phyloP scores from a whole-genome alignment of 30 jellyfish, hydroid and myxozoan genomes.

The Aurelia sp. region DNA sequence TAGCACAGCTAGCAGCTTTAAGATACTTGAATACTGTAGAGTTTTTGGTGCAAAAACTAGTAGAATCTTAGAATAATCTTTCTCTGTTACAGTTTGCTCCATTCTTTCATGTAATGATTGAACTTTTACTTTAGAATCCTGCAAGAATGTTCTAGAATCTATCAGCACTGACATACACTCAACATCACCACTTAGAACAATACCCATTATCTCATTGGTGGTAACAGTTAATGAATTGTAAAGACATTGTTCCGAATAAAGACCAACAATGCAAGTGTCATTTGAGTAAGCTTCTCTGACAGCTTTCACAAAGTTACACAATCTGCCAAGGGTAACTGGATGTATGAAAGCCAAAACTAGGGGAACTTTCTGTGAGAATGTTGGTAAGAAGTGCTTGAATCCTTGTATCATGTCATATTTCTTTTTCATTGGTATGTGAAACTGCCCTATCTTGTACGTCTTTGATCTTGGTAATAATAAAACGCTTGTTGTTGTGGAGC shows the following conservation, averaged over 20 bases:
- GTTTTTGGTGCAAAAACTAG: constrained; percentile 15
- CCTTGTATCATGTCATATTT: constrained; percentile 52
- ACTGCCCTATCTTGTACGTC: constrained; percentile 5
- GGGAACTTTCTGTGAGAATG: neutral
- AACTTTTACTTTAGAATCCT: neutral
- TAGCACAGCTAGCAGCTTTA: neutral
- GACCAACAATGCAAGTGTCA: constrained; percentile 41
- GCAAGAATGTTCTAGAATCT: neutral
- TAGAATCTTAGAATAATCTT: neutral
- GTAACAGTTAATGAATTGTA: constrained; percentile 8
- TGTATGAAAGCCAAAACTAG: constrained; percentile 38
- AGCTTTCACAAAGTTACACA: constrained; percentile 26
- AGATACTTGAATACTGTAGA: neutral
- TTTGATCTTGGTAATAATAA: constrained; percentile 18
- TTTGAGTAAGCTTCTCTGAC: constrained; percentile 14
- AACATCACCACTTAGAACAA: constrained; percentile 46
- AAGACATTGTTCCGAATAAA: constrained; percentile 15
- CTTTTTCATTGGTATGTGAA: constrained; percentile 50
- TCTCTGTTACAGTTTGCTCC: neutral
- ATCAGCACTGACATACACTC: constrained; percentile 21
- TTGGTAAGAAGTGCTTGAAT: constrained; percentile 25
- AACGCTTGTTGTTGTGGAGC: constrained; percentile 2
- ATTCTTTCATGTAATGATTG: neutral
- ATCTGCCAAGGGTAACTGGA: constrained; percentile 52
- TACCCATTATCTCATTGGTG: constrained; percentile 44